These are phyloP conservation scores for Trachelus tabidus DNA, from an alignment of 2,888 invertebrate genomes.

Conservation along the genomic window DNA sequence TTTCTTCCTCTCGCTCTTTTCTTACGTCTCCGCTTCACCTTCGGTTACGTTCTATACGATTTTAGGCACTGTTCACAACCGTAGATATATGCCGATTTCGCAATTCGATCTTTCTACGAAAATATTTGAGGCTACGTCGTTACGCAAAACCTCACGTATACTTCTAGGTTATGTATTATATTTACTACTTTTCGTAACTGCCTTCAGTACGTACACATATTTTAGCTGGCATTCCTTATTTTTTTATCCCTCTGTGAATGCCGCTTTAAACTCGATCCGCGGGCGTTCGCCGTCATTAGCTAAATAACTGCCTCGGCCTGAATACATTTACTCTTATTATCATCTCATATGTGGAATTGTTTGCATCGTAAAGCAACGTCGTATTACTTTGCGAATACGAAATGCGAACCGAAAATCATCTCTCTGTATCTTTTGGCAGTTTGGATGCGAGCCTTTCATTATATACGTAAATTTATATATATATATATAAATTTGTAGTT, in stretches of 20 bases:
- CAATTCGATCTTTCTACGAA: background rate
- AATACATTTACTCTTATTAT: conserved; percentile 30
- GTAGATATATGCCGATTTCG: background rate
- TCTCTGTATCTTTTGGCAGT: background rate
- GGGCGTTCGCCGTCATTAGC: conserved; percentile 31
- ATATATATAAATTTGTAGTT: background rate
- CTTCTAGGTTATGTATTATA: background rate
- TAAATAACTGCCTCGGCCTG: conserved; percentile 32
- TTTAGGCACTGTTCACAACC: background rate
- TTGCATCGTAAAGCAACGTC: conserved; percentile 30
- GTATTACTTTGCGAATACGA: conserved; percentile 13
- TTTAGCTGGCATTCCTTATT: background rate
- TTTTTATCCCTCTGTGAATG: background rate
- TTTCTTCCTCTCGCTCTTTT: conserved; percentile 25
- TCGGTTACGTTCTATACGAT: background rate
- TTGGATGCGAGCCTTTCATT: background rate
- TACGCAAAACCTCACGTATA: background rate
- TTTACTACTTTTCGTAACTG: background rate
- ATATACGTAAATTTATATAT: too few relatives aligned
- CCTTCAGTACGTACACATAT: background rate
- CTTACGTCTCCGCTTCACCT: background rate
- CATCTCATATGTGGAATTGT: conserved; percentile 21
- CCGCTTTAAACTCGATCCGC: conserved; percentile 1
- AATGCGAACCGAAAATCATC: background rate
- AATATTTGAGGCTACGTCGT: background rate